Percentiles rank a stretch among this genome's conserved stretches.
Conservation (phyloP, 92 coral and sea anemone species). For the Epizoanthus rinbou region DNA sequence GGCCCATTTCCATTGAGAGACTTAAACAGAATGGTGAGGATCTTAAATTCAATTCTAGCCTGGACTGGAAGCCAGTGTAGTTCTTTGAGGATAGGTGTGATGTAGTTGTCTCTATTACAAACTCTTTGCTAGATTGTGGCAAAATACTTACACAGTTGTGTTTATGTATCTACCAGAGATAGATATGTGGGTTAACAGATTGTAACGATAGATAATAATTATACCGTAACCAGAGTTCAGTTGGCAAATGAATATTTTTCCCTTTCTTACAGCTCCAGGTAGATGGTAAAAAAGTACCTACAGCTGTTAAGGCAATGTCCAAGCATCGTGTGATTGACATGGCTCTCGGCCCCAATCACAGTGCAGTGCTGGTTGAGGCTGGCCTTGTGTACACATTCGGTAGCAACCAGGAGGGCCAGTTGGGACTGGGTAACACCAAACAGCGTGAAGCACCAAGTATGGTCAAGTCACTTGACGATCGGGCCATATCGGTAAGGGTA, state of each 20-base stretch:
- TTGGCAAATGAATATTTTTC: background rate
- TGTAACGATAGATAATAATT: too few species aligned
- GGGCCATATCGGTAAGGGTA: conserved; percentile 73
- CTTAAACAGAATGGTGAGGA: too few species aligned
- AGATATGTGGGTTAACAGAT: too few species aligned
- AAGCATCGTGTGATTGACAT: conserved; percentile 92
- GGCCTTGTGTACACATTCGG: conserved; percentile 98
- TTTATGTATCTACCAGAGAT: too few species aligned
- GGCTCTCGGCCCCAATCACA: conserved; percentile 91
- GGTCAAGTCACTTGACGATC: conserved; percentile 86
- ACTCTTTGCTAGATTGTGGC: too few species aligned
- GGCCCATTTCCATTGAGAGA: too few species aligned
- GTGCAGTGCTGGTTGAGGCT: conserved; percentile 93
- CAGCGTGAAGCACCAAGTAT: conserved; percentile 90
- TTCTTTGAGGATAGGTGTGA: too few species aligned
- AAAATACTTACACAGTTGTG: too few species aligned
- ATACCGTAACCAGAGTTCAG: too few species aligned
- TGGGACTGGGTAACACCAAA: conserved; percentile 89
- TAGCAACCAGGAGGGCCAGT: conserved; percentile 85
- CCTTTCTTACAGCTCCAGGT: conserved; percentile 74
- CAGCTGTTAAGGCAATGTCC: conserved; percentile 92
- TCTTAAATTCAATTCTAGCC: too few species aligned
- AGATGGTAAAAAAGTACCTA: conserved; percentile 88
- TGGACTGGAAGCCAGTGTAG: too few species aligned
- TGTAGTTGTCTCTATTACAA: too few species aligned